A percentile compares a stretch with the other conserved stretches of the same genome.
phyloP scores from a whole-genome alignment of 1,140 invertebrate genomes.

The Pentalonia nigronervosa region DNA sequence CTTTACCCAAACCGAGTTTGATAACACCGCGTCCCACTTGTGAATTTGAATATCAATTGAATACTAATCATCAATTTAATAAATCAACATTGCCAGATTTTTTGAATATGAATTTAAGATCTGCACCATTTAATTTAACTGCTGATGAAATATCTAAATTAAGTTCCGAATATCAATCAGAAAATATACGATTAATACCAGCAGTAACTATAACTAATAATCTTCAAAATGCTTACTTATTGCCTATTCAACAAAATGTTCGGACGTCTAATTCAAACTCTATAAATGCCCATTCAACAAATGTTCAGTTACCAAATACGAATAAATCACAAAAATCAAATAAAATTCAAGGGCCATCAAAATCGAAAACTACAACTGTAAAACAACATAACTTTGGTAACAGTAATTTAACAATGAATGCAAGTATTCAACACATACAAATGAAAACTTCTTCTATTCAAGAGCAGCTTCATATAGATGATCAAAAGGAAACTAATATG shows the following conservation, averaged over 20 bases:
- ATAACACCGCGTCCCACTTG: too few species aligned
- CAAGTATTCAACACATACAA: slow-evolving; percentile 11
- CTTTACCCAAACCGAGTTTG: neutral
- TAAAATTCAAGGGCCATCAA: neutral
- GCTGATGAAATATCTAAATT: neutral
- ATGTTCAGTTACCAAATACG: neutral
- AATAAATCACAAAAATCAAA: neutral
- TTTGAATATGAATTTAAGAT: neutral
- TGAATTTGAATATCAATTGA: neutral
- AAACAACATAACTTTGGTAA: neutral
- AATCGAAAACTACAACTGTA: neutral
- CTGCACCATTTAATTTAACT: neutral
- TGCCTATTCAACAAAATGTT: neutral
- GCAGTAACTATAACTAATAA: neutral
- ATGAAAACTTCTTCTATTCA: neutral
- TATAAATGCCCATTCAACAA: neutral
- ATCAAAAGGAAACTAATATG: neutral
- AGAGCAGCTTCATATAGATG: neutral
- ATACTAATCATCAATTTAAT: neutral
- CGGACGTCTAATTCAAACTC: neutral
- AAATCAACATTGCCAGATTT: neutral
- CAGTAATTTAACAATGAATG: neutral
- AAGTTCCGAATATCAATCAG: neutral
- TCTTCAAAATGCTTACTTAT: neutral
- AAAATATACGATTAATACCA: neutral